Base-by-base conservation (phyloP, 2,888 invertebrate species). In the Macrophya annulata region DNA sequence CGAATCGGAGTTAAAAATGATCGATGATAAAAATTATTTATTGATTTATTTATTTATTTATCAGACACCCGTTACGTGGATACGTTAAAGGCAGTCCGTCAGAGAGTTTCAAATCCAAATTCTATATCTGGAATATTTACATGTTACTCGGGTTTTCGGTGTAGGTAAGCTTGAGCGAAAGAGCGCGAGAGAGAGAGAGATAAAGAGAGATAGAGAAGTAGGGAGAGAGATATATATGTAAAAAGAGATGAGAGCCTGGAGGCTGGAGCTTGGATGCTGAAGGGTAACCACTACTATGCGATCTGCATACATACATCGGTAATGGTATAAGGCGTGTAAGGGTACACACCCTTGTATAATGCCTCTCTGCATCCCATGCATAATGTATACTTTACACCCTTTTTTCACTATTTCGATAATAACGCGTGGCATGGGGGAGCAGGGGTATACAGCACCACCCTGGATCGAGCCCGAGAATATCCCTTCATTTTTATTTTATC, bases 371-470 rank as follows among this genome's bases (percentile, higher is more conserved):
- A 45, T 25, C 85, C 85, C 87, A 89, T 90, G 89, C 88, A 91
- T 90, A 90, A 90, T 90, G 90, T 88, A 90, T 90, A 79, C 74
- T 89, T 90, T 88, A 88, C 89, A 87, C 89, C 90, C 90, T 90
- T 88, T 88, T 81, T 81, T 79, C 40, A 43, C 83, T 68, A 83
- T 68, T 83, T 83, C 62, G 62, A 81, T 81, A 81, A 81, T 81
- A 65, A 81, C 62, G 31, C 10, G 48, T 55, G 81, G 21, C 72
- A 31, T 25, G 9, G 68, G 6, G 31, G 9, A 10, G 12, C 68
- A 25, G 31, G 9, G 12, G 10, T n/a, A 31, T 0, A 8, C n/a
- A 5, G 4, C 48, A 4, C 10, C 48, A 3, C 31, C 31, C 31
- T 31, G 31, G 31, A 31, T 31, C 31, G 31, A 62, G 25, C 62